These are phyloP conservation scores for Stenopsyche tienmushanensis DNA, from an alignment of 1,140 invertebrate species.

Conservation along the genomic window DNA sequence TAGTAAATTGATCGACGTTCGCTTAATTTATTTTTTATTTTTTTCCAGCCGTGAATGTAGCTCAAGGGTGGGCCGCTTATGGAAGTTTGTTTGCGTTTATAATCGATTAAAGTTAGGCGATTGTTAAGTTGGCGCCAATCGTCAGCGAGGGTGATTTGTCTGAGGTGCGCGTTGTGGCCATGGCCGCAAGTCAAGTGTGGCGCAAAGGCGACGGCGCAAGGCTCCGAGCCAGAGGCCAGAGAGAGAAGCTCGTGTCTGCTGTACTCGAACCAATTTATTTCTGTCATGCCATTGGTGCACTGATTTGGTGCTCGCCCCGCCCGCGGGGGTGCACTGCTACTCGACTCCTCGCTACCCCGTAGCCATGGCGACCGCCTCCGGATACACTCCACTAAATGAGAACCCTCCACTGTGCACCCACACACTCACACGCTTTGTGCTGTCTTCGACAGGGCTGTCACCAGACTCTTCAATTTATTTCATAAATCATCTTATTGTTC, in stretches of 20 bases:
- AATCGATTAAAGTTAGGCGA: too few species aligned
- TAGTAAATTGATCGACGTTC: too few species aligned
- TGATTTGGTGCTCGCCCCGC: conserved; percentile 57
- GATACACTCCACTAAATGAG: conserved; percentile 19
- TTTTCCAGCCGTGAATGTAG: too few species aligned
- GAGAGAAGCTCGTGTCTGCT: conserved; percentile 46
- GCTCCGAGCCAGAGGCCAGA: conserved; percentile 43
- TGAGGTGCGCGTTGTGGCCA: neutral
- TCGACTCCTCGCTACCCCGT: conserved; percentile 57
- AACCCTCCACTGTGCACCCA: neutral
- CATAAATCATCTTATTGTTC: too few species aligned
- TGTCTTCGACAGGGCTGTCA: conserved; percentile 15
- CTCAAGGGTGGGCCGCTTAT: too few species aligned
- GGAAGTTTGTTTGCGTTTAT: too few species aligned
- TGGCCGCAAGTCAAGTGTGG: conserved; percentile 46
- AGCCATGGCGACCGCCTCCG: conserved; percentile 58
- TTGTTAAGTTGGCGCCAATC: too few species aligned
- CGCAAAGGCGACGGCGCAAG: conserved; percentile 47
- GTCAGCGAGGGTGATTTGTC: too few species aligned
- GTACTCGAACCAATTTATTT: conserved; percentile 56
- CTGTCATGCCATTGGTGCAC: conserved; percentile 59
- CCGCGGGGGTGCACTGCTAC: conserved; percentile 56
- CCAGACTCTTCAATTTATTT: too few species aligned
- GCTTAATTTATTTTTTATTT: too few species aligned
- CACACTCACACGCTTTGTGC: neutral